Evolutionary conservation across 2,797 vertebrate species (phyloP), one percentile per base, ranked within the genome.

Genomic region (Geotrypetes seraphini): DNA sequence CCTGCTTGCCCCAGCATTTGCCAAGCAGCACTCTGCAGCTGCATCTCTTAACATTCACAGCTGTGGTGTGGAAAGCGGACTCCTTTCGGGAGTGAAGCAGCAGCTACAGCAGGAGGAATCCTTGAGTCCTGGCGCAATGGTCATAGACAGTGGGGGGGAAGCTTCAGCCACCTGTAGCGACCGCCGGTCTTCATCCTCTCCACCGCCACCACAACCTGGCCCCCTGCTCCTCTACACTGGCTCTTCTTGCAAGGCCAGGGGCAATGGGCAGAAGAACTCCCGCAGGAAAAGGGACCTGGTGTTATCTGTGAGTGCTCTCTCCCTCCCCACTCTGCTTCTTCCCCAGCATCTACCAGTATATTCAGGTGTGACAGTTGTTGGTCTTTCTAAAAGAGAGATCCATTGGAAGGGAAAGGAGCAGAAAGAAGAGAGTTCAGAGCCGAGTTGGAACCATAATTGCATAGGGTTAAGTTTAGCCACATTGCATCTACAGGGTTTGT

Each of bases 1-100:
- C 1, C 75, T 61, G 31, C 71, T 75, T 24, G 71, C 60, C 36
- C 81, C 83, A 2, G 71, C 61, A 12, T 73, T 66, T 16, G 72
- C 64, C 15, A 84, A 49, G 41, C 86, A 89, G 28, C 83, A 73
- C 1, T 73, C 72, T 5, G 80, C 84, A 1, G 78, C 75, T 33
- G 85, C 83, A 60, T 83, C 75, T 1, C 68, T 47, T 28, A 81
- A 77, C 1, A 69, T 79, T 58, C 75, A 35, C 16, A 20, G 25
- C 52, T 31, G 63, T 38, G 40, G 53, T 57, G 35, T 46, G 46
- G 2, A 59, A 39, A 28, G 41, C 40, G 33, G 36, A 7, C 27
- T 28, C 11, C 10, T 32, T 7, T 7, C 33, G 7, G 36, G 36
- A 12, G 12, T 19, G 3, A 16, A 29, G 18, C 39, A 33, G 33